Conservation (phyloP, 2,113 vertebrate species). For the Pleuronectes platessa region DNA sequence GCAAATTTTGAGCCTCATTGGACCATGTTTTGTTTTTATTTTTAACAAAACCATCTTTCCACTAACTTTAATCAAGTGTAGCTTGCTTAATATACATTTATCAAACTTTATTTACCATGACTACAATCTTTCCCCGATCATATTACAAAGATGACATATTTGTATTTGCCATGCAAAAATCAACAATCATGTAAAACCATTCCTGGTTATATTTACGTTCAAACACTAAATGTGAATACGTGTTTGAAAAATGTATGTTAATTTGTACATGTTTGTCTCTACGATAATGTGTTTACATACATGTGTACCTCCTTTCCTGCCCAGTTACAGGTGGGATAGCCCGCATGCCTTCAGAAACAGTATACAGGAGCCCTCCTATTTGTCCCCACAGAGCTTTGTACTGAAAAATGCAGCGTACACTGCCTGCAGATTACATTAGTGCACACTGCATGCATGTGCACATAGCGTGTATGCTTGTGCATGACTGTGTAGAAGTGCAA, state of each 20-base stretch:
- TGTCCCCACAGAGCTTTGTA: slow-evolving; percentile 17
- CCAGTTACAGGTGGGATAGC: not conserved
- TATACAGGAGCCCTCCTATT: slow-evolving; percentile 17
- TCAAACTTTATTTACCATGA: not conserved
- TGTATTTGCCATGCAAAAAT: not conserved
- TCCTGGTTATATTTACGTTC: not conserved
- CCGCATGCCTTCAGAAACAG: slow-evolving; percentile 13
- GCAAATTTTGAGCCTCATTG: no score
- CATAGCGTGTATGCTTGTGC: slow-evolving; percentile 4
- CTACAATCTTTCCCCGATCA: not conserved
- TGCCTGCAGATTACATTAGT: slow-evolving; percentile 55
- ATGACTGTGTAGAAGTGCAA: slow-evolving; percentile 46
- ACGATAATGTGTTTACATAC: not conserved
- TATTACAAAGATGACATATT: not conserved
- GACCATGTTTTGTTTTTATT: not conserved
- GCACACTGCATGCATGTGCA: slow-evolving; percentile 27
- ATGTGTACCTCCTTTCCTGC: not conserved
- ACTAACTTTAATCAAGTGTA: no score
- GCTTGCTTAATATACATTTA: not conserved
- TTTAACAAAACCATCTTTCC: not conserved
- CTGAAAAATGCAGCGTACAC: slow-evolving; percentile 29
- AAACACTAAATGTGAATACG: not conserved
- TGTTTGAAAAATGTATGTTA: no score
- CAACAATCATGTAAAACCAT: not conserved
- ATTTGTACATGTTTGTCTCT: not conserved